phyloP scores from a whole-genome alignment of 1,140 invertebrate genomes.

The Myzus persicae region DNA sequence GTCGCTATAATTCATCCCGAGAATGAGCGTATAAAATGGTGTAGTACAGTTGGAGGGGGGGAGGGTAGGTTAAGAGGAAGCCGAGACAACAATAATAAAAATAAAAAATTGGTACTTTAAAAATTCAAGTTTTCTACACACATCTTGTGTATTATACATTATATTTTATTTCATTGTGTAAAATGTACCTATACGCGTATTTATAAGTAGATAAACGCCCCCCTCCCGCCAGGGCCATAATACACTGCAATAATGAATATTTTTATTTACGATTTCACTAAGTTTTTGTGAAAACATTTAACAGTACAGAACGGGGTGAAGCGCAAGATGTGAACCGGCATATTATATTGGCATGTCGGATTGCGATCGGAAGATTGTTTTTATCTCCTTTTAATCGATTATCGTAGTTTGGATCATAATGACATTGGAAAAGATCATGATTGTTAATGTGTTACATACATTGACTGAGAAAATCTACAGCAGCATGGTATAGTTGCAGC shows the following conservation, averaged over 20 bases:
- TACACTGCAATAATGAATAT: background rate
- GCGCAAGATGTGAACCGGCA: background rate
- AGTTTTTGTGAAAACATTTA: background rate
- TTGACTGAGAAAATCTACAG: background rate
- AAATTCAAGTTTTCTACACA: background rate
- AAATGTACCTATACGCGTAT: background rate
- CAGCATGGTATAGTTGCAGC: too few relatives aligned
- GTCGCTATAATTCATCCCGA: background rate
- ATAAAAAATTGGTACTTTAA: background rate
- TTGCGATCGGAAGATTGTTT: background rate
- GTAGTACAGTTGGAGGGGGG: background rate
- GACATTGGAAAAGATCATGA: background rate
- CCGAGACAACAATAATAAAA: background rate
- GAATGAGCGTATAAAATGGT: background rate
- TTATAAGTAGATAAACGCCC: background rate
- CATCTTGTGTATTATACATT: background rate
- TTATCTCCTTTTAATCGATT: background rate
- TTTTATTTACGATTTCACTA: background rate
- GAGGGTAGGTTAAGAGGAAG: background rate
- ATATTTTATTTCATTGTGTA: background rate
- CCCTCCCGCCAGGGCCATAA: background rate
- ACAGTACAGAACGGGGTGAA: background rate
- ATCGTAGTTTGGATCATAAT: background rate
- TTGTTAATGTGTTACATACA: background rate
- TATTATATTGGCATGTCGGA: background rate